Base-by-base conservation (phyloP, 2,113 vertebrate species). In the Pseudolaguvia tuberculata region DNA sequence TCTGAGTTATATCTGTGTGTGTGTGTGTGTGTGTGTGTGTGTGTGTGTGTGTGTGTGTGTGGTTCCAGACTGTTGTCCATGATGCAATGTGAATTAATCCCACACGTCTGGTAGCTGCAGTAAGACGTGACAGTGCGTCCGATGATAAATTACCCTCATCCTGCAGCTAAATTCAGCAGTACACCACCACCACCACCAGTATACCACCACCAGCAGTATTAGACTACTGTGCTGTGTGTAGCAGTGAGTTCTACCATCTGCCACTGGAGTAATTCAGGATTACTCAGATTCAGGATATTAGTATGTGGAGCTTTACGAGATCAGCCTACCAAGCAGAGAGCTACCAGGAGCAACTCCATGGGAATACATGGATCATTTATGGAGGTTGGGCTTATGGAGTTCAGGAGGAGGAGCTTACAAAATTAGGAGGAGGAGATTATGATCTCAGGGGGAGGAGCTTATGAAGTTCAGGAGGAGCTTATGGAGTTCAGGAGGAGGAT, bases 51-150 rank as follows among this genome's bases (percentile, higher is more conserved):
- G 51, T 27, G 21, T 10, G 20, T 17, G n/a, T n/a, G 20, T 3
- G n/a, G 6, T 48, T 50, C 80, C 84, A 82, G 82, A 80, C 81
- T 77, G 71, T 85, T 87, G 84, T 84, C 83, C 79, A 78, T 76
- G 48, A 78, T 78, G 79, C 80, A 78, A 47, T 65, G 47, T 77
- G 81, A 79, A 86, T 85, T 79, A 86, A 84, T 73, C 59, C 72
- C 74, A 76, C 84, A 75, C 79, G 78, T 83, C 72, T 55, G 5
- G 39, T 42, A 45, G 73, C 78, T 77, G 69, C 78, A 83, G 53
- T 81, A 39, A 0, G 75, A 85, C 73, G 85, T 85, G 86, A 86
- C 83, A 82, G 83, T 78, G 42, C 6, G 80, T 83, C 69, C 76
- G 55, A n/a, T 55, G 79, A 81, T 78, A 78, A 78, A 83, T 80